A percentile compares a stretch with the other conserved stretches of the same genome.
These are phyloP conservation scores for Steinernema hermaphroditum DNA, from an alignment of 2,888 invertebrate genomes.

Conservation along the genomic window DNA sequence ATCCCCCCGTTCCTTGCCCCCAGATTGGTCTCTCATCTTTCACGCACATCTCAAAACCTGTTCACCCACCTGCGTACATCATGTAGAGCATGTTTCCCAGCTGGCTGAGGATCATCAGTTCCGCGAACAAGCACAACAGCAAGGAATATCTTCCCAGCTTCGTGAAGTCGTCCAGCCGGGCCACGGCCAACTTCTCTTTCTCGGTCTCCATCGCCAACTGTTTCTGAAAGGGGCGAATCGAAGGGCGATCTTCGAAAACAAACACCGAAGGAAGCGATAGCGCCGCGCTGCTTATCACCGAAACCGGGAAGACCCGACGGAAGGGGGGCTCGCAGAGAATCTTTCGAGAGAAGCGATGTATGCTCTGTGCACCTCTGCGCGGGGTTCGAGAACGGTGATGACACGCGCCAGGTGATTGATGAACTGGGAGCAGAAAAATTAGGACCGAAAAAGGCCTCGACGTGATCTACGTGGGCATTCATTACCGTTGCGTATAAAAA, in stretches of 20 bases:
- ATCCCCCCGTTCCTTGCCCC: background rate
- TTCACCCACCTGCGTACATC: constrained; percentile 19
- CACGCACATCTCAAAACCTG: background rate
- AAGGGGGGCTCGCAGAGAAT: background rate
- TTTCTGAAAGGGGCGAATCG: background rate
- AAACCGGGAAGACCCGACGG: background rate
- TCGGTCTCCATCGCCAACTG: constrained; percentile 6
- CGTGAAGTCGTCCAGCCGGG: constrained; percentile 43
- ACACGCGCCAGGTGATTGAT: too few relatives aligned
- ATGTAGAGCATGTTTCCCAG: constrained; percentile 30
- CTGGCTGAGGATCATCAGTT: constrained; percentile 39
- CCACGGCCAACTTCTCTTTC: background rate
- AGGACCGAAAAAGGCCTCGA: too few relatives aligned
- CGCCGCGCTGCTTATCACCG: background rate
- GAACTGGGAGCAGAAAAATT: too few relatives aligned
- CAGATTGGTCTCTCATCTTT: background rate
- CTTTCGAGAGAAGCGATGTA: too few relatives aligned
- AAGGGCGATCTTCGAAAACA: background rate
- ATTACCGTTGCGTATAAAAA: too few relatives aligned
- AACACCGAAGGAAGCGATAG: background rate
- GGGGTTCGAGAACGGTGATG: too few relatives aligned
- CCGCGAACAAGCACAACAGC: constrained; percentile 41
- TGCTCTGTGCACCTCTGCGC: too few relatives aligned
- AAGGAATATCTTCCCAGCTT: constrained; percentile 41
- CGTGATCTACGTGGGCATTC: too few relatives aligned